Evolutionary conservation across 2,888 invertebrate species (phyloP), one percentile per base, ranked within the genome.

Genomic region (Apamea monoglypha): DNA sequence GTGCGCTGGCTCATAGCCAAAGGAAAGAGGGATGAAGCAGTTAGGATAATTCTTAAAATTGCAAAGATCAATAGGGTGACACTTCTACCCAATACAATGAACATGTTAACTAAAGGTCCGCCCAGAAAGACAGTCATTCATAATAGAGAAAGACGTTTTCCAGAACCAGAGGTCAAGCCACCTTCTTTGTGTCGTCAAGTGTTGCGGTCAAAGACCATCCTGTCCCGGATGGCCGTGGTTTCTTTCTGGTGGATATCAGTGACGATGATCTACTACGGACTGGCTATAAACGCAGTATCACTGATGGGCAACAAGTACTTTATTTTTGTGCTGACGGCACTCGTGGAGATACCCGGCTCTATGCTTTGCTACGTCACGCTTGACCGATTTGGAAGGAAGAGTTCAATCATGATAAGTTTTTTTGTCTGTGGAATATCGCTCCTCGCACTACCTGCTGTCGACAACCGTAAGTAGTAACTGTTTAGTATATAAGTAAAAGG

Each of bases 251-350:
- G 98, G 98, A 97, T 98, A n/a, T 97, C 98, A 0, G 98, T 97
- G 88, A 97, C 98, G 0, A 97, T 98, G 84, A 97, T 98, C 21
- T 98, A 98, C 92, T 98, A 98, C 90, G 98, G 98, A 0, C 93
- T 98, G 40, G 98, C 98, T 0, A 95, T 98, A 63, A 98, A 98
- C 93, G 97, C 98, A 0, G 98, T 98, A 5, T 96, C 97, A 0
- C 94, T 98, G 71, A 97, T 97, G 53, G 98, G 98, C 2, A 97
- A 98, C 91, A 97, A 97, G 89, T 98, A 98, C 91, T 89, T 98
- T 14, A 98, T 98, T 93, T 98, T 98, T 90, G 97, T 98, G 16
- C 90, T 97, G 79, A 97, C 97, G 12, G 94, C 97, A 0, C 85
- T 97, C 25, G 96, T 97, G 29, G 98, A 95, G 91, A 96, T 98